Evolutionary conservation across 2,797 vertebrate species (phyloP), one percentile per base, ranked within the genome.

Genomic region (Euthynnus affinis): DNA sequence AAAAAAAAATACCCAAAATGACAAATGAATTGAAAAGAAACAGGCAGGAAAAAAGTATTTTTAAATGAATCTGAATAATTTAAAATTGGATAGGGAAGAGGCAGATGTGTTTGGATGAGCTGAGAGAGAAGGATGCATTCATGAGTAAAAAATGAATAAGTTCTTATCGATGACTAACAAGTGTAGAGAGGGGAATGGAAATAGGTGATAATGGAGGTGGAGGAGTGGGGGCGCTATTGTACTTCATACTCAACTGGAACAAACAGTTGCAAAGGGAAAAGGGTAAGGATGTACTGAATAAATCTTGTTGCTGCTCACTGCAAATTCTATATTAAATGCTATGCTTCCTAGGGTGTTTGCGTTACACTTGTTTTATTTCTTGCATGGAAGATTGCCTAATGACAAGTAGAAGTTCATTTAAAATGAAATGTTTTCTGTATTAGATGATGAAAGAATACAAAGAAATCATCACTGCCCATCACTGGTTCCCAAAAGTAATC

Each of bases 221-320:
- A 60, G 62, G 86, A 80, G 60, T 83, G 83, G 76, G 89, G 88
- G 90, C 75, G 75, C 88, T 86, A 60, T 85, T 89, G 86, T 57
- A 69, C 86, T 84, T 83, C 52, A 58, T 29, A 74, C 72, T 53
- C 27, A 22, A 9, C 29, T 57, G 29, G n/a, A 57, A 55, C 48
- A 15, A 67, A 42, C 59, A 32, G 46, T 49, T 57, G 42, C 4
- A 59, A 77, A 62, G 17, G 15, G 32, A 74, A 46, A 7, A 49
- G 65, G 40, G 37, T 62, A 73, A 58, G 27, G 44, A 7, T 56
- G 6, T 18, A 25, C 17, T 56, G 60, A 81, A 59, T 72, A 64
- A 69, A 81, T 71, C 29, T 55, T 29, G 52, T 52, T 69, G 46
- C 85, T 81, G 60, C 49, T 65, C 49, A 55, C 8, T 71, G 58